Base-by-base conservation (phyloP, 2,797 vertebrate species). In the Naso thynnoides region DNA sequence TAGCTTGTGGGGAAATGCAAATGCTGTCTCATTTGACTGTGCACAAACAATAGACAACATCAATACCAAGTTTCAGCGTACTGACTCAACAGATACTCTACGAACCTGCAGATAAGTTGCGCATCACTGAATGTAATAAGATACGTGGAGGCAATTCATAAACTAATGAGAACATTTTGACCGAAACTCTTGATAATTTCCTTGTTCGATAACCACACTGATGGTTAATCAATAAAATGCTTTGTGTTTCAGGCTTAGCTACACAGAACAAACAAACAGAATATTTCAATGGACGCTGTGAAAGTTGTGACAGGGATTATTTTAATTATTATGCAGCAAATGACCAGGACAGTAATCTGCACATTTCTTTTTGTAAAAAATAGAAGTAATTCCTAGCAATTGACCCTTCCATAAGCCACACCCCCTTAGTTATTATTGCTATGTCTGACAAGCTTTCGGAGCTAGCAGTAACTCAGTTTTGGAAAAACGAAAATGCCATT, bases 1-100 rank as follows among this genome's bases (percentile, higher is more conserved):
- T 70, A 38, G 70, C 81, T 88, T 50, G 60, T 65, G 74, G 80
- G 63, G 64, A 88, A 86, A 88, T 84, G 76, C 77, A 86, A 89
- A 86, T 73, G 41, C 21, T 14, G 23, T 73, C 56, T 80, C 56
- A 66, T 85, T 79, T 74, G 42, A 71, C 78, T 82, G 53, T 78
- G 61, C 68, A 80, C 53, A 85, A 81, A 81, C 48, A 71, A 73
- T 19, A 70, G 60, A 70, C 39, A 76, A 75, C 52, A 70, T 81
- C 33, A 73, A 31, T 50, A 69, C 41, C 55, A 49, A 18, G 44
- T 69, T 71, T 80, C 64, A 57, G 56, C 38, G 48, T 16, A 64
- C 6, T 44, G 56, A 69, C 56, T 78, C 69, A 24, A 82, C 53
- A 72, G 57, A 80, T 56, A 72, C 26, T 45, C 42, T 39, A 36